A percentile compares a stretch with the other conserved stretches of the same genome.
These are phyloP conservation scores for Eurytoma adleriae DNA, from an alignment of 2,888 invertebrate genomes.

Conservation along the genomic window DNA sequence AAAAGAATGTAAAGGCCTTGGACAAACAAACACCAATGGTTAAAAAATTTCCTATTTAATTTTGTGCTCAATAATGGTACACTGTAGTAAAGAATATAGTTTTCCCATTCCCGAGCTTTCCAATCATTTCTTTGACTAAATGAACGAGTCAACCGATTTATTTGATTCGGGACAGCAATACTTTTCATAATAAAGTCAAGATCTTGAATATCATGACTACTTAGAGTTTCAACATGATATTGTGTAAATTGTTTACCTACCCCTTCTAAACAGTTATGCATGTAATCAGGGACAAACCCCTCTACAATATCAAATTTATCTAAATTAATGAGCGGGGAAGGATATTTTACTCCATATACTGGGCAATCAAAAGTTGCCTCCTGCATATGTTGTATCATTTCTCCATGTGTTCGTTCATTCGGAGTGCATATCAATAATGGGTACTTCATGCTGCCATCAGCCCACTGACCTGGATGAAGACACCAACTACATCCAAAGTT, in stretches of 20 bases:
- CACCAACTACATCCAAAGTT: too few species aligned
- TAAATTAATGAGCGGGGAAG: constrained; percentile 8
- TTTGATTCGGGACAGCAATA: constrained; percentile 36
- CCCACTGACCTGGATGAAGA: not conserved
- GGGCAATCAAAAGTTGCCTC: too few species aligned
- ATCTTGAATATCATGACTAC: not conserved
- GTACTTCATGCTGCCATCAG: not conserved
- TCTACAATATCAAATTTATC: constrained; percentile 8
- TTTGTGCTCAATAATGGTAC: not conserved
- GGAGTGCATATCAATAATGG: not conserved
- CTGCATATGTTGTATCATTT: too few species aligned
- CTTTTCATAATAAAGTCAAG: constrained; percentile 22
- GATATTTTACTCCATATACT: too few species aligned
- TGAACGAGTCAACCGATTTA: constrained; percentile 45
- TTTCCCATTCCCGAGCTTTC: constrained; percentile 38
- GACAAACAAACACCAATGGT: constrained; percentile 23
- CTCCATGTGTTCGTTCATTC: not conserved
- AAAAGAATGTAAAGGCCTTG: constrained; percentile 28
- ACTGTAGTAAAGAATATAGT: constrained; percentile 28
- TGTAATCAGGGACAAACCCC: constrained; percentile 52
- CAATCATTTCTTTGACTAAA: constrained; percentile 34
- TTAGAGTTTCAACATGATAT: not conserved
- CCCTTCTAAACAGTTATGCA: constrained; percentile 50
- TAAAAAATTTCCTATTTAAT: not conserved
- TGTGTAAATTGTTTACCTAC: constrained; percentile 42